Evolutionary conservation across 2,888 invertebrate genomes (phyloP), one percentile per base, ranked within the genome.

Genomic region (Orchesellides sinensis): DNA sequence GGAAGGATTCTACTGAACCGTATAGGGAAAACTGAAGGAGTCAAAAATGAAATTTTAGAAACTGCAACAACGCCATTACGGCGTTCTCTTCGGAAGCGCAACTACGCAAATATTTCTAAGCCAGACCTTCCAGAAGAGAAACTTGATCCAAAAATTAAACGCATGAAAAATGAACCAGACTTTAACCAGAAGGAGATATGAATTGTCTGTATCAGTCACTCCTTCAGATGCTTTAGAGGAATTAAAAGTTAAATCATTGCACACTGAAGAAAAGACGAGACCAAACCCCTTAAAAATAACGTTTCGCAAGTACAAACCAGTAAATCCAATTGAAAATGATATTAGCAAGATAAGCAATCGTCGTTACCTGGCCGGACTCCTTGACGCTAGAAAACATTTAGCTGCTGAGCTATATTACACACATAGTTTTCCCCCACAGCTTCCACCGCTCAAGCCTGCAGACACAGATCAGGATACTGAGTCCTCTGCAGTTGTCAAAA

Each of bases 361-460:
- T 5, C 10, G 27, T 4, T 75, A 56, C 27, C n/a, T 21, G 1
- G 40, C 17, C 19, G 69, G 69, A 4, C 61, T 78, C 8, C 8
- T 78, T 0, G 23, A 49, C n/a, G n/a, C 66, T 4, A 25, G 47
- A 6, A 59, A 59, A 19, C 8, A 17, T 17, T 6, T 61, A 0
- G 27, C 77, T 19, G 77, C 17, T 4, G 77, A 78, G 23, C 49
- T 69, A 8, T 78, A 78, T 2, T 19, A 4, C n/a, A 45, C 73
- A 4, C 61, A 29, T 40, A 23, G 35, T 14, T n/a, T 40, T 40
- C 14, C 40, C 40, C 40, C 40, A n/a, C 35, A 35, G 35, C 6
- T 35, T 12, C 12, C 35, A 35, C 35, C 12, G 6, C 52, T 21
- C 47, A 14, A 17, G 47, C 35, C 35, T 4, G n/a, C n/a, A n/a